Evolutionary conservation across 2,888 invertebrate species (phyloP).

Genomic region (Volucella inanis): DNA sequence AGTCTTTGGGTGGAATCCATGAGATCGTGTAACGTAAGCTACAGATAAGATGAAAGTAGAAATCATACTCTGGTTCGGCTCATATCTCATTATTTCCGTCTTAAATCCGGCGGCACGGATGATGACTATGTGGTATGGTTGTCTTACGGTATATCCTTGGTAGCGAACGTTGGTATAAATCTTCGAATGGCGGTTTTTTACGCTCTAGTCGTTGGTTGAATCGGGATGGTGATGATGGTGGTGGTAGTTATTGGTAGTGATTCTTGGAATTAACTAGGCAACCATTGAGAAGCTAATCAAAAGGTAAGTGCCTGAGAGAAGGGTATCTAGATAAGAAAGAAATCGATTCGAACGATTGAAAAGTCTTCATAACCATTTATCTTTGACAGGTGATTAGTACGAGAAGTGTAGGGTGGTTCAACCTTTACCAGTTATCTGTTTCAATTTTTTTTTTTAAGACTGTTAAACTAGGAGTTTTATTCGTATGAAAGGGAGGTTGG

Average conservation of each 20-base stretch:
- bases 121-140: not conserved
- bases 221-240: not conserved
- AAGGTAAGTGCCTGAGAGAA: slow-evolving; percentile 1
- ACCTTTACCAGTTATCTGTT: slow-evolving; percentile 5
- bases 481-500: no score
- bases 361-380: slow-evolving; percentile 42
- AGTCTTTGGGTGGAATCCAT: slow-evolving; percentile 48
- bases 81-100: slow-evolving; percentile 75
- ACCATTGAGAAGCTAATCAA: slow-evolving; percentile 62
- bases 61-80: slow-evolving; percentile 54
- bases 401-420: slow-evolving; percentile 17
- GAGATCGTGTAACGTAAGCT: slow-evolving; percentile 70
- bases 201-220: not conserved
- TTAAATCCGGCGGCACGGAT: slow-evolving; percentile 53
- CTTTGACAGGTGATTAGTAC: slow-evolving; percentile 55
- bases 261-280: slow-evolving; percentile 33
- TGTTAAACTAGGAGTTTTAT: not conserved
- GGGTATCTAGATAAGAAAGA: not conserved
- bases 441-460: not conserved
- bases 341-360: slow-evolving; percentile 43
- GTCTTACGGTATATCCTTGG: slow-evolving; percentile 35
- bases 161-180: slow-evolving; percentile 49
- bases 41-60: slow-evolving; percentile 65
- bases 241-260: slow-evolving; percentile 1
- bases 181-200: slow-evolving; percentile 32